Evolutionary conservation across 2,113 vertebrate genomes (phyloP).

Genomic region (Alexandromys fortis): DNA sequence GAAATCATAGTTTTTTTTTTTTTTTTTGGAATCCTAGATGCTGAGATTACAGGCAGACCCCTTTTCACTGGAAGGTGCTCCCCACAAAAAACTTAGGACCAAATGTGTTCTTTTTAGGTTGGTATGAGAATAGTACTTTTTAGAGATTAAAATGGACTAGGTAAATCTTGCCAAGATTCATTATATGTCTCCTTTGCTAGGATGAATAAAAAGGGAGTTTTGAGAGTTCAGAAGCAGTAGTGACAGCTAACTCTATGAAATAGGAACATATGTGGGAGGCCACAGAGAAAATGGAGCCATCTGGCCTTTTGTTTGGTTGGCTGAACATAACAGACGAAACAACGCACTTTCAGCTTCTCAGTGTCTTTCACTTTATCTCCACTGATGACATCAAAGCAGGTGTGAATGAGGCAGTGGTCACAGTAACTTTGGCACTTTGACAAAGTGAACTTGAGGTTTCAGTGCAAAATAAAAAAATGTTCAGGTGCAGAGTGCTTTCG

Average conservation of each 20-base stretch:
- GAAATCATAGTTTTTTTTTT: background rate
- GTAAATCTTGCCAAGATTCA: constrained; percentile 1
- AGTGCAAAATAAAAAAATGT: background rate
- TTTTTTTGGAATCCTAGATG: background rate
- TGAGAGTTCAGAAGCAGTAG: background rate
- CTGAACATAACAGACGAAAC: background rate
- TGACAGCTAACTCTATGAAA: constrained; percentile 29
- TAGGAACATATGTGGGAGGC: background rate
- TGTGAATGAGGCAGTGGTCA: background rate
- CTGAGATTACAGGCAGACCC: background rate
- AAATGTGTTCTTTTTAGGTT: background rate
- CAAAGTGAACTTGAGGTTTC: background rate
- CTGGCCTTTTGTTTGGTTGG: background rate
- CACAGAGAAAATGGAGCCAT: background rate
- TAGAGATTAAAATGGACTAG: background rate
- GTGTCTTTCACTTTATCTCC: background rate
- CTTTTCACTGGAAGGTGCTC: background rate
- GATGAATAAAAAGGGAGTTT: background rate
- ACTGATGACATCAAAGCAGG: background rate
- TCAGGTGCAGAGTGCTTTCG: background rate
- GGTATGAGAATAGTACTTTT: background rate
- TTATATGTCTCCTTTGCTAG: background rate
- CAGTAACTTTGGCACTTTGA: background rate
- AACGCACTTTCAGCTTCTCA: background rate
- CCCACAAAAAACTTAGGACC: background rate